phyloP scores from a whole-genome alignment of 2,888 invertebrate genomes.

The Campoplex nolae region DNA sequence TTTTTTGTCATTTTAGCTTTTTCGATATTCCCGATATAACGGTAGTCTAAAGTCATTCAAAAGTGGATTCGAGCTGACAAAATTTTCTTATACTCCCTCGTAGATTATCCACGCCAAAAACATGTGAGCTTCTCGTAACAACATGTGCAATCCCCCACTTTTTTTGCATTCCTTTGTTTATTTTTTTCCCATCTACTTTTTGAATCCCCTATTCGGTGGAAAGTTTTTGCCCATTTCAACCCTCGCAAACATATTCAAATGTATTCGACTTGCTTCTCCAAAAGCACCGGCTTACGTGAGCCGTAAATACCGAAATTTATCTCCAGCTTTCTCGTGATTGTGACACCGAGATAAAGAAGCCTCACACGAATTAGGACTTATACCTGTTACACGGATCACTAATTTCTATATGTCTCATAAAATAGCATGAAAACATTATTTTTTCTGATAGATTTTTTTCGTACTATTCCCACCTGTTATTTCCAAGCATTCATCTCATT shows the following conservation, averaged over 20 bases:
- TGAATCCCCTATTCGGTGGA: not conserved
- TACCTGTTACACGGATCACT: not conserved
- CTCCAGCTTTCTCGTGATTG: not conserved
- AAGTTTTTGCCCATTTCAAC: not conserved
- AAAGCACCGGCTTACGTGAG: conserved; percentile 2
- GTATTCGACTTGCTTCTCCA: not conserved
- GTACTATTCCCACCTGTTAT: not conserved
- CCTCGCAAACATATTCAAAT: conserved; percentile 21
- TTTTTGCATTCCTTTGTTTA: not conserved
- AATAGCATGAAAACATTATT: not conserved
- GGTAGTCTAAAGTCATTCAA: not conserved
- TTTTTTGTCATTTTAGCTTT: not conserved
- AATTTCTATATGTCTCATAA: not conserved
- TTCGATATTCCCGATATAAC: not conserved
- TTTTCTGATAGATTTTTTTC: not conserved
- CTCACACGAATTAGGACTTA: not conserved
- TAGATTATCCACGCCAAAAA: not conserved
- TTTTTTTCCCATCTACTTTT: not conserved
- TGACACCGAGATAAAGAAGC: not conserved
- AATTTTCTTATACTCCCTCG: not conserved
- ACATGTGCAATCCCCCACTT: not conserved
- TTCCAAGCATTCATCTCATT: not conserved
- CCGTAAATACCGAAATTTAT: conserved; percentile 11
- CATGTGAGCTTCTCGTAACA: not conserved
- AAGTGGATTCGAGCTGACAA: not conserved